Evolutionary conservation across 2,797 vertebrate genomes (phyloP).

Genomic region (Peromyscus melanophrys): DNA sequence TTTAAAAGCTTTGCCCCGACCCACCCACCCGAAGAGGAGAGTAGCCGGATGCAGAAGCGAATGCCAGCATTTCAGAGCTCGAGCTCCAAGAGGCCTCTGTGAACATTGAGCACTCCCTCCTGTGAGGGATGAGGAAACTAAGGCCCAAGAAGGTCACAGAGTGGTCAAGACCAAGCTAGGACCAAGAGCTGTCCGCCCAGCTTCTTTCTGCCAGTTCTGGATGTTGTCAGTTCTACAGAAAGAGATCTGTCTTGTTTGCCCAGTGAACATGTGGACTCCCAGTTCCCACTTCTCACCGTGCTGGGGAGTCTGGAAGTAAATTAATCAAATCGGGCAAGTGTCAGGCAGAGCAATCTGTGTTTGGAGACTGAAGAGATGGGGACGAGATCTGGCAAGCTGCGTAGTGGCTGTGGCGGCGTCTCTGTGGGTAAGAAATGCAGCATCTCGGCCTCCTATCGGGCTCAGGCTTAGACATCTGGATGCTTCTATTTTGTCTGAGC

Average conservation of each 20-base stretch:
- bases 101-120: not conserved
- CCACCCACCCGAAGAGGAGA: not conserved
- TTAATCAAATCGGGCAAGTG: not conserved
- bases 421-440: not conserved
- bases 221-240: not conserved
- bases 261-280: fast-evolving
- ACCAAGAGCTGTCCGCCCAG: fast-evolving
- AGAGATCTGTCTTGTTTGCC: not conserved
- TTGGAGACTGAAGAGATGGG: not conserved
- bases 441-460: not conserved
- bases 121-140: not conserved
- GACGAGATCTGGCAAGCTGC: not conserved
- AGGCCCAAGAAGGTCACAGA: not conserved
- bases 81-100: not conserved
- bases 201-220: not conserved
- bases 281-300: not conserved
- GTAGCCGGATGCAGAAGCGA: not conserved
- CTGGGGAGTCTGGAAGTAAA: constrained; percentile 28
- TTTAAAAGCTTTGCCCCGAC: constrained; percentile 13
- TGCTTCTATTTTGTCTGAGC: not conserved
- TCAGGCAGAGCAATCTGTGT: not conserved
- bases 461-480: not conserved
- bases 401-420: not conserved
- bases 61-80: not conserved
- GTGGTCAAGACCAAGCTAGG: not conserved